Percentiles rank a stretch among this genome's conserved stretches.
Conservation (phyloP, 2,888 invertebrate genomes). For the Cerceris rybyensis region DNA sequence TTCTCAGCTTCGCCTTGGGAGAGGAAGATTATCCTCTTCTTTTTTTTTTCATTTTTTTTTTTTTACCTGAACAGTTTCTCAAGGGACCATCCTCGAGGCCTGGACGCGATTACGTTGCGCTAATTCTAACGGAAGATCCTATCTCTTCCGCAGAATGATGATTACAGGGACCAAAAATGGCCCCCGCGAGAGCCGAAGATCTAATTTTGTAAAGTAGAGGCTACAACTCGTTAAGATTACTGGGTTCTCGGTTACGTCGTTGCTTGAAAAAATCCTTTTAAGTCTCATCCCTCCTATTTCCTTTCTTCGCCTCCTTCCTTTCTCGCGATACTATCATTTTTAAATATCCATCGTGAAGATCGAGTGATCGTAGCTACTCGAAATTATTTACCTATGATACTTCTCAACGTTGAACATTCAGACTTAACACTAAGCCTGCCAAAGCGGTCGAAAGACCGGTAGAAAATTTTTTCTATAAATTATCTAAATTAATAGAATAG, state of each 20-base stretch:
- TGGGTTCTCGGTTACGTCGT: not conserved
- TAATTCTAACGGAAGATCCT: slow-evolving; percentile 49
- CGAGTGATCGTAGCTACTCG: too few species aligned
- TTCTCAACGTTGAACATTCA: too few species aligned
- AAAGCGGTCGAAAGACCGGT: too few species aligned
- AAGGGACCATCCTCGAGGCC: not conserved
- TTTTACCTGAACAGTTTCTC: slow-evolving; percentile 18
- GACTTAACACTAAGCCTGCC: too few species aligned
- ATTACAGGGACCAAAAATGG: slow-evolving; percentile 32
- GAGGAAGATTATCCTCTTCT: slow-evolving; percentile 25
- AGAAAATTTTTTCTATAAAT: too few species aligned
- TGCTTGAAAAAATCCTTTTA: not conserved
- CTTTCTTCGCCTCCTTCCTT: not conserved
- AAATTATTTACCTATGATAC: too few species aligned
- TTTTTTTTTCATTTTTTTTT: slow-evolving; percentile 17
- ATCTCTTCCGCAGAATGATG: slow-evolving; percentile 44
- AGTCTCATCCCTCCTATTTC: not conserved
- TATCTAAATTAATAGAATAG: too few species aligned
- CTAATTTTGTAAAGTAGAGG: slow-evolving; percentile 53
- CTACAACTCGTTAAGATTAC: slow-evolving; percentile 34
- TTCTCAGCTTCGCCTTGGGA: slow-evolving; percentile 38
- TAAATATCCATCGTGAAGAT: not conserved
- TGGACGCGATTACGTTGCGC: slow-evolving; percentile 41
- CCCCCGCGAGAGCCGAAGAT: slow-evolving; percentile 26
- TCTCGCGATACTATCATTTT: not conserved